These are phyloP conservation scores for Hylia prasina DNA, from an alignment of 2,113 vertebrate genomes.

Conservation along the genomic window DNA sequence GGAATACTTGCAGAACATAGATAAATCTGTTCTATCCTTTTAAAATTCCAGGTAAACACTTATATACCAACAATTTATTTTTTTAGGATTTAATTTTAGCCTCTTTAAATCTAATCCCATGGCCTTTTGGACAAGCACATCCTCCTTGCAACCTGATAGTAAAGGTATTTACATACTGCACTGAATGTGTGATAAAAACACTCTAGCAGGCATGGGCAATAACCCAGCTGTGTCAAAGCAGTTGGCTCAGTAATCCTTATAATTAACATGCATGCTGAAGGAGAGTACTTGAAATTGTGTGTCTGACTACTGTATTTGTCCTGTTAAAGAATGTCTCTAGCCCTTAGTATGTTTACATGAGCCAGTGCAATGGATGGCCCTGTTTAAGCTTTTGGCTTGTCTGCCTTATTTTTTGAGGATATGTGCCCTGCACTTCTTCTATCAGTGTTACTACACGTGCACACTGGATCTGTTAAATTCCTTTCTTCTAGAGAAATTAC, in stretches of 20 bases:
- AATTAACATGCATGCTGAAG: constrained; percentile 70
- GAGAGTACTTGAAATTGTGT: neutral
- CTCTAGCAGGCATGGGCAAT: constrained; percentile 69
- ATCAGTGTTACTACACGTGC: neutral
- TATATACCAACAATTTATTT: constrained; percentile 75
- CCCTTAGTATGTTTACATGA: neutral
- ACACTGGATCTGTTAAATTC: neutral
- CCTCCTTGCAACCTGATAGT: constrained; percentile 84
- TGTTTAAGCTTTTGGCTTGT: neutral
- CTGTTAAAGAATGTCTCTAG: neutral
- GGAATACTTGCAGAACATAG: neutral
- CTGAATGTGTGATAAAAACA: constrained; percentile 73
- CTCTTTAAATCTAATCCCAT: constrained; percentile 99
- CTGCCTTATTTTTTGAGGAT: neutral
- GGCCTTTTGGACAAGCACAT: constrained; percentile 95
- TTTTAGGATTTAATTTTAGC: constrained; percentile 98
- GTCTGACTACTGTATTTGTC: neutral
- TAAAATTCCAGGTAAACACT: constrained; percentile 30
- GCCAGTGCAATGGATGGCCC: neutral
- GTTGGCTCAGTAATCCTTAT: constrained; percentile 72
- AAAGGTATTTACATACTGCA: constrained; percentile 88
- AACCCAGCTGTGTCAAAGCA: constrained; percentile 70
- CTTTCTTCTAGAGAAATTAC: neutral
- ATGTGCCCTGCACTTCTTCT: neutral
- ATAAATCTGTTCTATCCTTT: neutral